Percentiles rank a stretch among this genome's conserved stretches.
These are phyloP conservation scores for Cepaea nemoralis DNA, from an alignment of 1,140 invertebrate genomes.

Conservation along the genomic window DNA sequence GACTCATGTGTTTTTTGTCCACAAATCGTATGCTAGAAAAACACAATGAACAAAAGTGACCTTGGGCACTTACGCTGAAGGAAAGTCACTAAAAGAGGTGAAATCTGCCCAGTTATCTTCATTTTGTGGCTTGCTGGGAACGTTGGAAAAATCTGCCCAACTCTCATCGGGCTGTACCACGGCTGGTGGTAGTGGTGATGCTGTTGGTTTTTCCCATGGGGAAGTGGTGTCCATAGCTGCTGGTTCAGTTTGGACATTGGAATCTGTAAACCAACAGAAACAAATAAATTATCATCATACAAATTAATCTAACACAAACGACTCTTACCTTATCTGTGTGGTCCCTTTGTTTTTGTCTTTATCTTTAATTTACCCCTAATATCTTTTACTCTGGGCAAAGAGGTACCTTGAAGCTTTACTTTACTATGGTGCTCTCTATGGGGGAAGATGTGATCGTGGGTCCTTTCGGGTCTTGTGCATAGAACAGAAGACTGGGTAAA, in stretches of 20 bases:
- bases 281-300: background rate
- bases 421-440: background rate
- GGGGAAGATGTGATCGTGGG: background rate
- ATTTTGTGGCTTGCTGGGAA: slow-evolving; percentile 14
- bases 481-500: no score
- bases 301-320: background rate
- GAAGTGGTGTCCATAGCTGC: slow-evolving; percentile 65
- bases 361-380: no score
- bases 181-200: background rate
- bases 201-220: slow-evolving; percentile 58
- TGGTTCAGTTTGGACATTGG: slow-evolving; percentile 46
- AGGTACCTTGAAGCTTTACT: background rate
- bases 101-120: slow-evolving; percentile 67
- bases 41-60: no score
- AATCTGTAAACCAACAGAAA: slow-evolving; percentile 52
- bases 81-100: slow-evolving; percentile 35
- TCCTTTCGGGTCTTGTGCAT: no score
- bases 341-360: no score
- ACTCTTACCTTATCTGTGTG: background rate
- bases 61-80: slow-evolving; percentile 1
- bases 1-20: no score
- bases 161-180: slow-evolving; percentile 40
- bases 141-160: slow-evolving; percentile 64
- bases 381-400: background rate
- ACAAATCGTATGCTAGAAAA: no score